Base-by-base conservation (phyloP, 2,888 invertebrate species). In the Zygaena filipendulae region DNA sequence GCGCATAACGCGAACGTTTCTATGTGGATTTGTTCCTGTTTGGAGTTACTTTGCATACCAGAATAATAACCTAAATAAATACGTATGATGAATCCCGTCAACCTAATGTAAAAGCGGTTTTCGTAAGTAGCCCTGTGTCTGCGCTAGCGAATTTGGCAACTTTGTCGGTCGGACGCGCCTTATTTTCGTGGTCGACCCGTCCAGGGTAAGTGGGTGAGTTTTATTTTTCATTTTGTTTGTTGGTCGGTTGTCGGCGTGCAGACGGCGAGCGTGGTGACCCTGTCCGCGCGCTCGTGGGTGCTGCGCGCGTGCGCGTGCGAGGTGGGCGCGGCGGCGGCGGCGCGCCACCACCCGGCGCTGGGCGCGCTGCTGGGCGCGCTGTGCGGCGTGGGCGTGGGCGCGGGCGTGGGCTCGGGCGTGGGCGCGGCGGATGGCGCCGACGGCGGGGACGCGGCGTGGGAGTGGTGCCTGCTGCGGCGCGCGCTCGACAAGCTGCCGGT, bases 281-380 rank as follows among this genome's bases (percentile, higher is more conserved):
- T 75, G 9, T 66, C 71, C 6, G 49, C 64, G 0, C 70, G 75
- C 3, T 74, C 75, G 54, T 77, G 74, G 77, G 46, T 60, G 49
- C 28, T 75, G 26, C 75, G 77, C 27, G 66, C 70, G 28, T 63
- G 68, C 47, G 77, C 75, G 37, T 59, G 71, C 49, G 70, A 63
- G 47, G 64, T 59, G 38, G 77, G 67, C 41, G 53, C 50, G 33
- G 72, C 63, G 32, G 64, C 52, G 19, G 62, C 60, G 16, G 35
- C 53, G 23, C 50, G 63, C 0, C 70, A 71, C 36, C 71, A 64
- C 55, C 70, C 69, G 24, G 75, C 74, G 34, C 56, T 69, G 3
- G 84, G 88, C 0, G 90, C 92, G 83, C 67, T 96, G 27, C 69
- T 95, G 36, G 87, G 54, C 0, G 67, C 74, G 24, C 63, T 68